Conservation (phyloP, 2,797 vertebrate genomes). For the Nannoperca obscura region DNA sequence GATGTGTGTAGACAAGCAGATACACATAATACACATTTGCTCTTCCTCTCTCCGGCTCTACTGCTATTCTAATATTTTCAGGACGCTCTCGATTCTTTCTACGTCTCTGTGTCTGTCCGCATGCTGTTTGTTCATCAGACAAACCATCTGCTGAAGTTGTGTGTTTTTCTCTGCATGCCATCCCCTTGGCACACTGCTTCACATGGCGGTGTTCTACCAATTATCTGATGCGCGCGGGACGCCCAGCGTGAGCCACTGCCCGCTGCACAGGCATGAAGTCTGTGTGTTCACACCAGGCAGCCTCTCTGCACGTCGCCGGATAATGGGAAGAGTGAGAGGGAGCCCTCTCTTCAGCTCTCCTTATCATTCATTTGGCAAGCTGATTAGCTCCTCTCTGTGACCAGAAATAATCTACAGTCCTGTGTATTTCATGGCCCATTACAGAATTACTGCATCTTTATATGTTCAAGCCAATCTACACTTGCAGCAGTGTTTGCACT, state of each 20-base stretch:
- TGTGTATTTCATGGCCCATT: slow-evolving; percentile 82
- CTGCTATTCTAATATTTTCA: slow-evolving; percentile 42
- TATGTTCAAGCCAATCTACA: slow-evolving; percentile 59
- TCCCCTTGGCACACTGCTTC: slow-evolving; percentile 70
- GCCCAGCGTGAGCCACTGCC: slow-evolving; percentile 74
- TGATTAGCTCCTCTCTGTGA: slow-evolving; percentile 78
- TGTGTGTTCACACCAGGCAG: slow-evolving; percentile 77
- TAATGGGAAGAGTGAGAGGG: slow-evolving; percentile 71
- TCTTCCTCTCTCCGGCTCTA: slow-evolving; percentile 28
- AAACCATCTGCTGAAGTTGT: slow-evolving; percentile 84
- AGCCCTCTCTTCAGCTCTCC: slow-evolving; percentile 59
- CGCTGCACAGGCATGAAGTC: slow-evolving; percentile 71
- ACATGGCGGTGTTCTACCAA: slow-evolving; percentile 76
- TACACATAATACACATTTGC: slow-evolving; percentile 24
- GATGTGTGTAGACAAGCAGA: slow-evolving; percentile 18
- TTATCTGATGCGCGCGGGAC: slow-evolving; percentile 77
- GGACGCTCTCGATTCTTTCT: slow-evolving; percentile 45
- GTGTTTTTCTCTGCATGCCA: slow-evolving; percentile 75
- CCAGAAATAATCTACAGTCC: slow-evolving; percentile 67
- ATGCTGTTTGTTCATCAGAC: slow-evolving; percentile 84
- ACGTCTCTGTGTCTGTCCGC: slow-evolving; percentile 58
- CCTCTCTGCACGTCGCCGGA: slow-evolving; percentile 65
- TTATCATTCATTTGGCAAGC: slow-evolving; percentile 75
- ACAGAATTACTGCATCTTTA: slow-evolving; percentile 75
- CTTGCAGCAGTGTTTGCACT: slow-evolving; percentile 58